A percentile compares a stretch with the other conserved stretches of the same genome.
These are phyloP conservation scores for Microplitis manilae DNA, from an alignment of 2,888 invertebrate genomes.

Conservation along the genomic window DNA sequence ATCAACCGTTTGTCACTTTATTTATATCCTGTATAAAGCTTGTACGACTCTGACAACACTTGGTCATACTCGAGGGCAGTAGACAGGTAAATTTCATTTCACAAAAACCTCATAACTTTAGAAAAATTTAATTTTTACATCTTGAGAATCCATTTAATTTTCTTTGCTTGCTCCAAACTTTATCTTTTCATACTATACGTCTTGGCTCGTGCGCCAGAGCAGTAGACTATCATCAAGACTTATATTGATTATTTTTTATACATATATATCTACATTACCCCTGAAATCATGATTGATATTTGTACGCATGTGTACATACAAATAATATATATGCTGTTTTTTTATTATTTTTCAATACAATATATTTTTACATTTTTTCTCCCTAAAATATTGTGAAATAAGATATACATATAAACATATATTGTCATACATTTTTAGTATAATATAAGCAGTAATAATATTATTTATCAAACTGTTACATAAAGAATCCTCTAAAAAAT, in stretches of 20 bases:
- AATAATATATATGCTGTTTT: constrained; percentile 8
- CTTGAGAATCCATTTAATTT: constrained; percentile 5
- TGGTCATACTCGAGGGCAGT: not conserved
- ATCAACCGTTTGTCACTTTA: not conserved
- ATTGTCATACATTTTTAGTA: not conserved
- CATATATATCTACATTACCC: constrained; percentile 4
- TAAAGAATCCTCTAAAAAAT: too few relatives aligned
- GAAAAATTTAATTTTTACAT: not conserved
- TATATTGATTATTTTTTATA: constrained; percentile 34
- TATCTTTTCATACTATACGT: not conserved
- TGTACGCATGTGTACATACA: constrained; percentile 32
- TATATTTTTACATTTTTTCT: not conserved
- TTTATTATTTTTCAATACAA: not conserved
- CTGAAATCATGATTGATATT: constrained; percentile 18
- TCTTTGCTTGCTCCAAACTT: constrained; percentile 7
- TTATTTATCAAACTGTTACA: too few relatives aligned
- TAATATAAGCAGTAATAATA: too few relatives aligned
- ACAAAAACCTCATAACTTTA: not conserved
- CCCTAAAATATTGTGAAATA: not conserved
- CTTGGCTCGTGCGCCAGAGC: constrained; percentile 29
- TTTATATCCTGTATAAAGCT: not conserved
- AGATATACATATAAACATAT: not conserved
- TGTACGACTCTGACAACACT: not conserved
- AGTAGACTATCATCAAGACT: constrained; percentile 14
- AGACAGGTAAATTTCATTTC: not conserved